phyloP scores from a whole-genome alignment of 2,888 invertebrate genomes.

The Parthenolecanium corni region DNA sequence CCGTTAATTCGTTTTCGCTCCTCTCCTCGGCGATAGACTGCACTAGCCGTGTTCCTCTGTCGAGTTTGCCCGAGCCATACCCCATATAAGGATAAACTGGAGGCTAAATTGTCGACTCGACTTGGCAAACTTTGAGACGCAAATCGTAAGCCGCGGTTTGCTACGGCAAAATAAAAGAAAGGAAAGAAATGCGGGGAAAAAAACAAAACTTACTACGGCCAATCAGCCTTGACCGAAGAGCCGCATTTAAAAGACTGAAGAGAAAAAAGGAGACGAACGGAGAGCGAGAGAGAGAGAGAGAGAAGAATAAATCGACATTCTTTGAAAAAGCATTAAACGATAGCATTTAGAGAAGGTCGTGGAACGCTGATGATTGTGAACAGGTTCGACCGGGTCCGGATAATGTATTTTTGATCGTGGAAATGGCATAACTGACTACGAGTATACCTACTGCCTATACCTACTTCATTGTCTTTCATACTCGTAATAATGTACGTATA shows the following conservation, averaged over 20 bases:
- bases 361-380: conserved; percentile 11
- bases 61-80: too few relatives aligned
- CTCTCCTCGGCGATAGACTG: too few relatives aligned
- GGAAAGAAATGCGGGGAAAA: conserved; percentile 8
- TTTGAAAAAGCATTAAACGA: conserved; percentile 10
- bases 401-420: too few relatives aligned
- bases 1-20: conserved; percentile 7
- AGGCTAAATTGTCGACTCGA: too few relatives aligned
- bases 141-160: too few relatives aligned
- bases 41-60: too few relatives aligned
- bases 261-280: too few relatives aligned
- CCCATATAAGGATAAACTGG: too few relatives aligned
- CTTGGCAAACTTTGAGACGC: not conserved
- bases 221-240: conserved; percentile 27
- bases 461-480: too few relatives aligned
- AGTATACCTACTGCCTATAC: too few relatives aligned
- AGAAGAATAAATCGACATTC: conserved; percentile 25
- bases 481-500: too few relatives aligned
- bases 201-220: conserved; percentile 7
- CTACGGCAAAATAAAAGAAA: conserved; percentile 4
- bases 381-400: conserved; percentile 19
- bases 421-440: conserved; percentile 10
- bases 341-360: conserved; percentile 23
- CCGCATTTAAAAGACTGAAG: conserved; percentile 13
- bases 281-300: too few relatives aligned